phyloP scores from a whole-genome alignment of 1,140 invertebrate species.

The Drosophila novamexicana region DNA sequence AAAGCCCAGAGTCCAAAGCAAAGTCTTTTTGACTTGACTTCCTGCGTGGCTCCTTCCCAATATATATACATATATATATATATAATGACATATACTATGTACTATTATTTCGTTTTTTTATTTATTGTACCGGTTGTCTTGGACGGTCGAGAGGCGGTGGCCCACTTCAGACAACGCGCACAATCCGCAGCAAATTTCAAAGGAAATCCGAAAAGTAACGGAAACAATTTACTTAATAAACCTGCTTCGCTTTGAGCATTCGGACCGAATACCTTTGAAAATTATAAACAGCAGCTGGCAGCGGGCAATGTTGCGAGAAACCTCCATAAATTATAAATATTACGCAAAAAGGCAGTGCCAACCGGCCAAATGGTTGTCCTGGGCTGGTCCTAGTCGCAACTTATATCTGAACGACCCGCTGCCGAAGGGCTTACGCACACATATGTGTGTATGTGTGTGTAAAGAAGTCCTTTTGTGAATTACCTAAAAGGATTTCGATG shows the following conservation, averaged over 20 bases:
- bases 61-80: neutral
- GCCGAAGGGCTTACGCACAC: slow-evolving; percentile 8
- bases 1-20: neutral
- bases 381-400: slow-evolving; percentile 28
- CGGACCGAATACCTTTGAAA: slow-evolving; percentile 52
- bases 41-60: slow-evolving; percentile 20
- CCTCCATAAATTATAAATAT: slow-evolving; percentile 69
- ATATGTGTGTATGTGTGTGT: neutral
- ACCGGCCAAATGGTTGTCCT: slow-evolving; percentile 18
- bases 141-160: slow-evolving; percentile 20
- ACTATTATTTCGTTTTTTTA: slow-evolving; percentile 16
- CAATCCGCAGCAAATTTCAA: slow-evolving; percentile 46
- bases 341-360: slow-evolving; percentile 54
- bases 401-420: slow-evolving; percentile 41
- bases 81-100: neutral
- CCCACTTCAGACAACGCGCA: slow-evolving; percentile 46
- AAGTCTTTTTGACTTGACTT: slow-evolving; percentile 28
- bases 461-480: slow-evolving; percentile 36
- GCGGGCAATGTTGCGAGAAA: slow-evolving; percentile 28
- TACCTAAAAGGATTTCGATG: slow-evolving; percentile 59
- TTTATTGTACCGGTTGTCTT: slow-evolving; percentile 49
- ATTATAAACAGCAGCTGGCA: slow-evolving; percentile 42
- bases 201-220: slow-evolving; percentile 63
- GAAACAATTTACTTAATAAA: slow-evolving; percentile 70
- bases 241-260: slow-evolving; percentile 39